These are phyloP conservation scores for Sceliomorpha sp. DNA, from an alignment of 2,888 invertebrate species.

Conservation along the genomic window DNA sequence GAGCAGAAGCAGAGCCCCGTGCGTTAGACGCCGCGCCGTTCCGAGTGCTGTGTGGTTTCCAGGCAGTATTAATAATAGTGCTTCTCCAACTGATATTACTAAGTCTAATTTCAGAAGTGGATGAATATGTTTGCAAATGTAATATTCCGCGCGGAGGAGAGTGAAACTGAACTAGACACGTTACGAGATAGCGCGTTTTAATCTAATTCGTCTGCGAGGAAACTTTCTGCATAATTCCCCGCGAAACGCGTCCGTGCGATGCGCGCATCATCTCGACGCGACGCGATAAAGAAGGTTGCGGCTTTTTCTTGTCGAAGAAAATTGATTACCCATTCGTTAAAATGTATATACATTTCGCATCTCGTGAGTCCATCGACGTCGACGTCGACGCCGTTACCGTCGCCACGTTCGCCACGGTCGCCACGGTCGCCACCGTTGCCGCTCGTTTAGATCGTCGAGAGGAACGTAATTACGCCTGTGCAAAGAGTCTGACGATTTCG, in stretches of 20 bases:
- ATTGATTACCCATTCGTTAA: no score
- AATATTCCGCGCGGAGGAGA: constrained; percentile 40
- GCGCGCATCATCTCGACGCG: constrained; percentile 30
- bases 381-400: no score
- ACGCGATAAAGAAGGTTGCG: constrained; percentile 37
- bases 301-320: constrained; percentile 43
- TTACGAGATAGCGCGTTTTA: constrained; percentile 52
- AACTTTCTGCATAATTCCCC: constrained; percentile 52
- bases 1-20: constrained; percentile 34
- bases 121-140: constrained; percentile 55
- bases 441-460: no score
- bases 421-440: no score
- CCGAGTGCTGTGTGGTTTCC: constrained; percentile 60
- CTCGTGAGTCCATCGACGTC: constrained; percentile 36
- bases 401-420: no score
- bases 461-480: no score
- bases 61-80: constrained; percentile 62
- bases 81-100: constrained; percentile 60
- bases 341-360: constrained; percentile 37
- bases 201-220: constrained; percentile 51
- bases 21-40: constrained; percentile 52
- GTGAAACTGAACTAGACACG: constrained; percentile 44
- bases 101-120: constrained; percentile 64
- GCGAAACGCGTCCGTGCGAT: constrained; percentile 18
- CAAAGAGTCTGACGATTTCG: no score